A percentile compares a stretch with the other conserved stretches of the same genome.
Conservation (phyloP, 53 echinoderm and acorn worm species). For the Echinometra lucunter region DNA sequence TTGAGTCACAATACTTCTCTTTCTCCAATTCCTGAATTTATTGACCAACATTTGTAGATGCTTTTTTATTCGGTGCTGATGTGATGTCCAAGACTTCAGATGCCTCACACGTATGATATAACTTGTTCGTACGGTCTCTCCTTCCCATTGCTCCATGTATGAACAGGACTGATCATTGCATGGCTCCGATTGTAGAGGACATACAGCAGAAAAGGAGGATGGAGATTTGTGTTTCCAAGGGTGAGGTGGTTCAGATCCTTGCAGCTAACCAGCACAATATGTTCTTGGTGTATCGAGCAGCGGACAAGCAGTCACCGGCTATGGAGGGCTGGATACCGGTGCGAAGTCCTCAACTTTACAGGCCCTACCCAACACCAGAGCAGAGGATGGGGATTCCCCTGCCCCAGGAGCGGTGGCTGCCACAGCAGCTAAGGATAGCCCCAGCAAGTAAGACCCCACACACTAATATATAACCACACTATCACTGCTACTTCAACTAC, state of each 20-base stretch:
- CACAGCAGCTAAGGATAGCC: constrained; percentile 43
- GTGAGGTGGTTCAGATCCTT: constrained; percentile 95
- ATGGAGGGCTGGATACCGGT: constrained; percentile 94
- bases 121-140: neutral
- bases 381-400: constrained; percentile 39
- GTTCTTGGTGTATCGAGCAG: constrained; percentile 94
- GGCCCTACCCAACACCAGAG: constrained; percentile 59
- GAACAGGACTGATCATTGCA: constrained; percentile 71
- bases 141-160: neutral
- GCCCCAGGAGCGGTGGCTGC: neutral
- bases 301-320: constrained; percentile 86
- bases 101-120: neutral
- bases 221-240: constrained; percentile 94
- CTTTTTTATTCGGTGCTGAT: too few species aligned
- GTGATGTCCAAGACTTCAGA: neutral
- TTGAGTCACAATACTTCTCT: neutral
- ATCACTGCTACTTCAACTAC: constrained; percentile 61
- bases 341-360: constrained; percentile 75
- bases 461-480: constrained; percentile 15
- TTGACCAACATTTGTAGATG: neutral
- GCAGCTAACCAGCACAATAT: constrained; percentile 99
- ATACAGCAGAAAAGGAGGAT: constrained; percentile 92
- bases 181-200: constrained; percentile 84
- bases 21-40: neutral
- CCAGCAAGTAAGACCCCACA: constrained; percentile 69